Percentiles rank a stretch among this genome's conserved stretches.
Evolutionary conservation across 1,140 invertebrate genomes (phyloP).

Genomic region (Drosophila athabasca): DNA sequence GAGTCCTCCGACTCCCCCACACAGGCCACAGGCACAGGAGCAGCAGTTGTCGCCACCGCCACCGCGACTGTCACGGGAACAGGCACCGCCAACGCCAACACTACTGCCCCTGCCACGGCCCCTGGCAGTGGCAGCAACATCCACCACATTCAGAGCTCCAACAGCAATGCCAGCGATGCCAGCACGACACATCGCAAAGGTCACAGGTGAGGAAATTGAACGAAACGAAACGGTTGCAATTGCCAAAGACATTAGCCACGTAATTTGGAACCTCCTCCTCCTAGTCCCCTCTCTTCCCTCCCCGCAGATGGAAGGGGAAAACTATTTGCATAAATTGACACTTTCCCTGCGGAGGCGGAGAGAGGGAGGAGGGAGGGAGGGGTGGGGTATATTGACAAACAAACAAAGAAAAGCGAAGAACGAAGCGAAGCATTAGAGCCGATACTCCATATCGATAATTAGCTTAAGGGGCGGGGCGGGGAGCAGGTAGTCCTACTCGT

Average conservation of each 20-base stretch:
- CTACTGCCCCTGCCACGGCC: neutral
- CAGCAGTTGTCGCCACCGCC: conserved; percentile 13
- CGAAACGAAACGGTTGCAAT: conserved; percentile 33
- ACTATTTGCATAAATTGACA: conserved; percentile 71
- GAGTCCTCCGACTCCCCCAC: conserved; percentile 37
- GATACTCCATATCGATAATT: conserved; percentile 42
- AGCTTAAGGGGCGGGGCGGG: conserved; percentile 5
- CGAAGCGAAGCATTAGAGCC: conserved; percentile 24
- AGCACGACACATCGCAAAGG: conserved; percentile 78
- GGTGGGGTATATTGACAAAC: neutral
- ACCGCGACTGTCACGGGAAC: conserved; percentile 18
- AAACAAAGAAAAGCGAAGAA: conserved; percentile 7
- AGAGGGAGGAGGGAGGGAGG: neutral
- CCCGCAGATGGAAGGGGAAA: neutral
- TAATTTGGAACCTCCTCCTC: too few species aligned
- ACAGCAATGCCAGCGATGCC: conserved; percentile 54
- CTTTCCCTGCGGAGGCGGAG: conserved; percentile 31
- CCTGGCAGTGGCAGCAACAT: conserved; percentile 12
- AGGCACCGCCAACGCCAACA: neutral
- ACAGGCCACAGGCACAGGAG: conserved; percentile 10
- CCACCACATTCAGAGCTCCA: conserved; percentile 25
- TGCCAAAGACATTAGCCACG: conserved; percentile 9
- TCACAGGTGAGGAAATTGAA: conserved; percentile 70
- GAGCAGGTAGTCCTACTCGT: conserved; percentile 18
- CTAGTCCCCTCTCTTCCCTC: neutral